A percentile compares a stretch with the other conserved stretches of the same genome.
Conservation (phyloP, 2,113 vertebrate species). For the Bucco capensis region DNA sequence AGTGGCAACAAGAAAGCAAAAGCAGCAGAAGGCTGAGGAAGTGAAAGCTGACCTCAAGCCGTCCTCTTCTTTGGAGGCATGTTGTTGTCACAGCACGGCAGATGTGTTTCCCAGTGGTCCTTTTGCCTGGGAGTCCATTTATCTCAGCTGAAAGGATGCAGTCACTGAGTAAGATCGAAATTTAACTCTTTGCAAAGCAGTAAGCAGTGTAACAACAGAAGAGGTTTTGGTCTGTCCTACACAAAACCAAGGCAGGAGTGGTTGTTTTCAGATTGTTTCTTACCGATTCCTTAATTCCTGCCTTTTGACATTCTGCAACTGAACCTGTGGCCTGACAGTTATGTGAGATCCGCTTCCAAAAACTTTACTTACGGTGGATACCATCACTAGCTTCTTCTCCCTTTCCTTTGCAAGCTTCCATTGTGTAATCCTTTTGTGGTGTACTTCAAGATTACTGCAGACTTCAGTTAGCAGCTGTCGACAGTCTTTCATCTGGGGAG, state of each 20-base stretch:
- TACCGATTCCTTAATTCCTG: background rate
- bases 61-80: background rate
- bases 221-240: background rate
- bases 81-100: slow-evolving; percentile 23
- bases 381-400: background rate
- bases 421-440: background rate
- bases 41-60: slow-evolving; percentile 24
- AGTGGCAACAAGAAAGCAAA: background rate
- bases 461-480: background rate
- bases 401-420: slow-evolving; percentile 4
- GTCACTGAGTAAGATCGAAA: background rate
- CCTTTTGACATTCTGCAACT: background rate
- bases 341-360: background rate
- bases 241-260: background rate
- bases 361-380: background rate
- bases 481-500: background rate
- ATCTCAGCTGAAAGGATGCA: slow-evolving; percentile 19
- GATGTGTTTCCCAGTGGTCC: slow-evolving; percentile 25
- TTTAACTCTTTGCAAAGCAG: slow-evolving; percentile 20
- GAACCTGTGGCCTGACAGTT: background rate
- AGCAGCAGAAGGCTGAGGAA: slow-evolving; percentile 40
- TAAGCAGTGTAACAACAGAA: background rate
- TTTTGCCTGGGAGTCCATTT: slow-evolving; percentile 37
- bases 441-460: background rate
- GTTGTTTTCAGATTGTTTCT: background rate